Base-by-base conservation (phyloP, 2,888 invertebrate genomes). In the Blastobasis adustella region DNA sequence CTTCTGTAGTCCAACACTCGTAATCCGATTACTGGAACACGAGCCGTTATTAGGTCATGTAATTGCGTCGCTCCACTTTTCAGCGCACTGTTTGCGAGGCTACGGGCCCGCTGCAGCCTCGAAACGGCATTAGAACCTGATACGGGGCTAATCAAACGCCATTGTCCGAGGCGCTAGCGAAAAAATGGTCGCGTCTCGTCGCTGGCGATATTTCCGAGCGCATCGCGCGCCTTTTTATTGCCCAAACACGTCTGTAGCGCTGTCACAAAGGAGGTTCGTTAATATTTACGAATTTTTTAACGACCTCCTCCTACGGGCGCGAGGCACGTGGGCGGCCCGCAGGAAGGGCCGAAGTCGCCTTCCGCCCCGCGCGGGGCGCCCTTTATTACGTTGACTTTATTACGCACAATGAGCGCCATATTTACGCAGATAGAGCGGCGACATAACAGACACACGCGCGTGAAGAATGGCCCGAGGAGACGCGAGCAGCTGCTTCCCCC, bases 331-430 rank as follows among this genome's bases (percentile, higher is more conserved):
- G 63, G 60, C 58, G 51, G 58, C 67, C 69, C 64, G 62, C 77
- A 74, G 79, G 78, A 77, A 80, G 71, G 81, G 82, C 70, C 78
- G 72, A 62, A 63, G 69, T 63, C 76, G 78, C 76, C 80, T 79
- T 79, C 81, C 81, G 78, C 74, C 76, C 76, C 76, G 62, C 60
- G 58, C 62, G 62, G 59, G 63, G 65, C 23, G 23, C 66, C 67
- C 66, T 67, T 76, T 78, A 76, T 82, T 79, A 76, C 23, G 23
- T 23, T 66, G 71, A 76, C 81, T 82, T 82, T 81, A 83, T 81
- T 82, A 79, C 74, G 62, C 61, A 80, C 78, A 82, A 79, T 82
- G 77, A 77, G 78, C 81, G 81, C 81, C 80, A 81, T 83, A 82
- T 81, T 81, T 79, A 79, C 77, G 65, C 47, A 71, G 69, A 73